Conservation (phyloP, 2,797 vertebrate species). For the Eospalax fontanierii region DNA sequence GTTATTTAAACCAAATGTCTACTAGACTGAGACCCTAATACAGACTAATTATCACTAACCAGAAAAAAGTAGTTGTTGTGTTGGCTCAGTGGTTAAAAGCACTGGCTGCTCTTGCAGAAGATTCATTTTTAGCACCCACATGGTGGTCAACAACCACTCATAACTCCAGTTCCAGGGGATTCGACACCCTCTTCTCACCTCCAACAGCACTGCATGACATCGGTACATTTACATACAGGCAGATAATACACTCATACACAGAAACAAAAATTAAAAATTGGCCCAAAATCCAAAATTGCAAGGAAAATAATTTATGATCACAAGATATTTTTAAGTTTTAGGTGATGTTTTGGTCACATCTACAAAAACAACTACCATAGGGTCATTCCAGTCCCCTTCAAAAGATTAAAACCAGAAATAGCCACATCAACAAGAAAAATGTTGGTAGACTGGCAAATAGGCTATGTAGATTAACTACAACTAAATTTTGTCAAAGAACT, state of each 20-base stretch:
- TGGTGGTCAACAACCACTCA: no score
- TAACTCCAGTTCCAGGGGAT: no score
- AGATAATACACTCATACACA: no score
- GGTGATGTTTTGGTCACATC: neutral
- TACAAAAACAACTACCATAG: neutral
- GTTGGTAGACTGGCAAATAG: neutral
- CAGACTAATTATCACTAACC: conserved; percentile 1
- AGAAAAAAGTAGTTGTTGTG: neutral
- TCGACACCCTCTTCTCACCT: no score
- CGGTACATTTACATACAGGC: no score
- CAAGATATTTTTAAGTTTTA: neutral
- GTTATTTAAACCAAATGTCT: neutral
- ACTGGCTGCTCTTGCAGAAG: no score
- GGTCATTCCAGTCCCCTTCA: neutral
- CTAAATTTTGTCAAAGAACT: neutral
- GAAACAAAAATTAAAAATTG: neutral
- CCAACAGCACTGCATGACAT: no score
- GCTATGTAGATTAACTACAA: neutral
- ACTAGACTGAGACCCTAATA: neutral
- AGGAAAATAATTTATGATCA: neutral
- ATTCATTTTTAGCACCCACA: no score
- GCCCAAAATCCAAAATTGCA: neutral
- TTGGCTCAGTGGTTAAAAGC: no score
- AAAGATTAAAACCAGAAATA: neutral
- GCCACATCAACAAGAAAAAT: neutral